These are phyloP conservation scores for Camponotus pennsylvanicus DNA, from an alignment of 1,140 invertebrate genomes.

Conservation along the genomic window DNA sequence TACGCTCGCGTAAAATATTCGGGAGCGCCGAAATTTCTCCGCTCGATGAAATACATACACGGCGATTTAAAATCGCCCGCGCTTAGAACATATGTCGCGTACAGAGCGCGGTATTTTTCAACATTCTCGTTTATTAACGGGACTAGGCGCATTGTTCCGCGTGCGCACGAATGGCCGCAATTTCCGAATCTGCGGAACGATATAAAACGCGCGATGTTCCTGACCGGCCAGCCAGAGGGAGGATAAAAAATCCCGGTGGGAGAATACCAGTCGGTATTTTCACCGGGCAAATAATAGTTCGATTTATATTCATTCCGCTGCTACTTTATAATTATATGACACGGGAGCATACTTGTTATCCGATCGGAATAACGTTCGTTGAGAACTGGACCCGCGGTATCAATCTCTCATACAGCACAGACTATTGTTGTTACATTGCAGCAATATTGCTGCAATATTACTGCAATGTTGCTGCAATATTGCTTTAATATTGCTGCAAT, in stretches of 20 bases:
- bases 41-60: not conserved
- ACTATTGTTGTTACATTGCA: too few relatives aligned
- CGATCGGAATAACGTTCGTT: slow-evolving; percentile 29
- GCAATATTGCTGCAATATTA: too few relatives aligned
- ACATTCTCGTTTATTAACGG: slow-evolving; percentile 34
- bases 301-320: slow-evolving; percentile 55
- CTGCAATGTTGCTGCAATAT: too few relatives aligned
- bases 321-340: slow-evolving; percentile 44
- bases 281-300: slow-evolving; percentile 38
- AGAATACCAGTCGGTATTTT: slow-evolving; percentile 23
- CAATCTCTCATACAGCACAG: not conserved
- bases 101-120: not conserved
- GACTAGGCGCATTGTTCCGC: not conserved
- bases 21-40: slow-evolving; percentile 17
- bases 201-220: not conserved
- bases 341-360: slow-evolving; percentile 45
- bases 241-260: slow-evolving; percentile 29
- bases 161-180: not conserved
- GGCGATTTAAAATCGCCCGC: slow-evolving; percentile 13
- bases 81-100: not conserved
- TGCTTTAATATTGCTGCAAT: too few relatives aligned
- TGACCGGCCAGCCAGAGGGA: not conserved
- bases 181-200: slow-evolving; percentile 9
- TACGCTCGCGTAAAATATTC: slow-evolving; percentile 33
- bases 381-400: slow-evolving; percentile 43